Evolutionary conservation across 2,888 invertebrate genomes (phyloP).

Genomic region (Hedya salicella): DNA sequence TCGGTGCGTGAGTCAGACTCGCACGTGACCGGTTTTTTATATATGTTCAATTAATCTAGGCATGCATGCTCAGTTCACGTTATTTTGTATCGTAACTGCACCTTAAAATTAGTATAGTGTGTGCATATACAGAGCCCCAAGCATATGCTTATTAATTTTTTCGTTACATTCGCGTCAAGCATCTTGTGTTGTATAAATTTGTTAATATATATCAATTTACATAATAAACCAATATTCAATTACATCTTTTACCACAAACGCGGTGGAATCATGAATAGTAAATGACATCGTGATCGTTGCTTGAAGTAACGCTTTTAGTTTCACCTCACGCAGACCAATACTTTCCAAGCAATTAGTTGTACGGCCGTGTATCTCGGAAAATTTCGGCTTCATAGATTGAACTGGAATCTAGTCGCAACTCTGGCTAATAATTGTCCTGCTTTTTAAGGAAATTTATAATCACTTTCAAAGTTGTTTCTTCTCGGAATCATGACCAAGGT

Average conservation of each 20-base stretch:
- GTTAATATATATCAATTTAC: constrained; percentile 5
- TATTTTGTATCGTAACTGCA: too few relatives aligned
- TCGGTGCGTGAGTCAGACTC: too few relatives aligned
- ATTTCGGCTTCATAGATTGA: constrained; percentile 2
- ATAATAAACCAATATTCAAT: neutral
- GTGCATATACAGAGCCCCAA: too few relatives aligned
- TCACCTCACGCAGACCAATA: constrained; percentile 42
- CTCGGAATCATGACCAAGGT: too few relatives aligned
- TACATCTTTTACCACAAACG: constrained; percentile 24
- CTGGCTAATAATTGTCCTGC: too few relatives aligned
- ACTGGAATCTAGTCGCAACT: neutral
- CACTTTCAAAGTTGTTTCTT: too few relatives aligned
- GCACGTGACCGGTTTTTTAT: too few relatives aligned
- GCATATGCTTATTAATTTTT: too few relatives aligned
- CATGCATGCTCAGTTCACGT: too few relatives aligned
- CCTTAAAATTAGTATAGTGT: too few relatives aligned
- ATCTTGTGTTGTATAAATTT: neutral
- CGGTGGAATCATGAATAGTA: constrained; percentile 15
- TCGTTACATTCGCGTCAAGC: neutral
- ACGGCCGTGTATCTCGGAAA: constrained; percentile 32
- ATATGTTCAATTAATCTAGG: too few relatives aligned
- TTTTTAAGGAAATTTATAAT: too few relatives aligned
- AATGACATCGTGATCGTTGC: constrained; percentile 43
- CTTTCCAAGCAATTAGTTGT: constrained; percentile 50
- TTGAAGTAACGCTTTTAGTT: constrained; percentile 45